These are phyloP conservation scores for Calcarius lapponicus DNA, from an alignment of 2,797 vertebrate species.

Conservation along the genomic window DNA sequence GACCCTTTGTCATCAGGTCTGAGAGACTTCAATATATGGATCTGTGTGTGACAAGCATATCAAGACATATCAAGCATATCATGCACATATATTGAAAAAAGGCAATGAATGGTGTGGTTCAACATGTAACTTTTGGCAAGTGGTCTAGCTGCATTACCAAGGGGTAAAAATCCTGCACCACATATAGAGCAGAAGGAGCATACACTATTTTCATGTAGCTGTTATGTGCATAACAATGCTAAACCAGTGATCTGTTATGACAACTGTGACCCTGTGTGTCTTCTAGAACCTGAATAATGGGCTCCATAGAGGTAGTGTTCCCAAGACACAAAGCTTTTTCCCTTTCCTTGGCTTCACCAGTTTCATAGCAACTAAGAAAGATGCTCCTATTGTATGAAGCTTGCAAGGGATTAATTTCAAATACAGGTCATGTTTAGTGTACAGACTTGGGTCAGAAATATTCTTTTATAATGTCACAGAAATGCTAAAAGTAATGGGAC, in stretches of 20 bases:
- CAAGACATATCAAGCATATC: neutral
- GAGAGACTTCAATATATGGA: neutral
- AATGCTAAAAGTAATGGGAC: neutral
- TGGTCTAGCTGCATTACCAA: neutral
- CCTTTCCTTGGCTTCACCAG: neutral
- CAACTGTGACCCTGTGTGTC: neutral
- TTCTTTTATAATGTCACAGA: neutral
- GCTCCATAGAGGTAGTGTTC: neutral
- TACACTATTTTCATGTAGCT: neutral
- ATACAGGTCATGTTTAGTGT: constrained; percentile 32
- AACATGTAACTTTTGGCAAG: neutral
- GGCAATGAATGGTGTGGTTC: neutral
- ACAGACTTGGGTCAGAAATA: neutral
- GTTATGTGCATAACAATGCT: neutral
- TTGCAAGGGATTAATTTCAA: constrained; percentile 55
- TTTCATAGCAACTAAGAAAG: constrained; percentile 33
- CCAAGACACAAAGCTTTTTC: neutral
- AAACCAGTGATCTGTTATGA: neutral
- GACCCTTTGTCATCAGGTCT: neutral
- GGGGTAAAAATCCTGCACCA: neutral
- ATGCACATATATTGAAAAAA: neutral
- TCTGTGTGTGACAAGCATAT: neutral
- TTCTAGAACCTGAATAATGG: constrained; percentile 33
- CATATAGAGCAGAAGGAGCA: neutral
- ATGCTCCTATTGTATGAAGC: constrained; percentile 28